A percentile compares a stretch with the other conserved stretches of the same genome.
These are phyloP conservation scores for Pachyseris speciosa DNA, from an alignment of 64 coral and sea anemone genomes.

Conservation along the genomic window DNA sequence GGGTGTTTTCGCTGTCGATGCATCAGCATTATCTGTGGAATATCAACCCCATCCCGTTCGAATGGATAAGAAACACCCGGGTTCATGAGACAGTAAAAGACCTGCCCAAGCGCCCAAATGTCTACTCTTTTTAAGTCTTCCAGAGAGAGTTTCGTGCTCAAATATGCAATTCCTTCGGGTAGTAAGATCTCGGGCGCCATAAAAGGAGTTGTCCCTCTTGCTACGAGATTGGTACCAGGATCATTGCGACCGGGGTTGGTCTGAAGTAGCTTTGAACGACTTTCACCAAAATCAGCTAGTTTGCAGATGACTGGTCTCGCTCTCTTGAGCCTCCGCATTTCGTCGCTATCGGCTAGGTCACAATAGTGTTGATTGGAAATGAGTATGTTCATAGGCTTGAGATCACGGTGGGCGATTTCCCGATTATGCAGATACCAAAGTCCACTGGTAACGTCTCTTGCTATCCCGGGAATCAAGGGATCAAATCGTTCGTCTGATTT, in stretches of 20 bases:
- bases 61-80: constrained; percentile 71
- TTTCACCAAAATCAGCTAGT: no score
- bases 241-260: constrained; percentile 2
- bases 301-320: constrained; percentile 54
- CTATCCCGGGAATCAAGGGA: constrained; percentile 6
- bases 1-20: constrained; percentile 3
- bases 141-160: constrained; percentile 39
- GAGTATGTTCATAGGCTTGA: constrained; percentile 85
- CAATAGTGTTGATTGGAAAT: no score
- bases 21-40: not conserved
- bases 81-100: constrained; percentile 67
- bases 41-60: not conserved
- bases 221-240: constrained; percentile 29
- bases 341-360: not conserved
- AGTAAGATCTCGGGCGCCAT: constrained; percentile 62
- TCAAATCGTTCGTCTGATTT: not conserved
- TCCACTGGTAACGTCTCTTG: constrained; percentile 34
- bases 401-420: constrained; percentile 56
- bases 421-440: constrained; percentile 44
- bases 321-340: not conserved
- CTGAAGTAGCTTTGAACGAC: constrained; percentile 43
- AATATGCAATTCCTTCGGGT: constrained; percentile 44
- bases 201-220: constrained; percentile 58
- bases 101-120: constrained; percentile 77
- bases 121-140: constrained; percentile 73